Percentiles rank a stretch among this genome's conserved stretches.
These are phyloP conservation scores for Xyrauchen texanus DNA, from an alignment of 2,113 vertebrate genomes.

Conservation along the genomic window DNA sequence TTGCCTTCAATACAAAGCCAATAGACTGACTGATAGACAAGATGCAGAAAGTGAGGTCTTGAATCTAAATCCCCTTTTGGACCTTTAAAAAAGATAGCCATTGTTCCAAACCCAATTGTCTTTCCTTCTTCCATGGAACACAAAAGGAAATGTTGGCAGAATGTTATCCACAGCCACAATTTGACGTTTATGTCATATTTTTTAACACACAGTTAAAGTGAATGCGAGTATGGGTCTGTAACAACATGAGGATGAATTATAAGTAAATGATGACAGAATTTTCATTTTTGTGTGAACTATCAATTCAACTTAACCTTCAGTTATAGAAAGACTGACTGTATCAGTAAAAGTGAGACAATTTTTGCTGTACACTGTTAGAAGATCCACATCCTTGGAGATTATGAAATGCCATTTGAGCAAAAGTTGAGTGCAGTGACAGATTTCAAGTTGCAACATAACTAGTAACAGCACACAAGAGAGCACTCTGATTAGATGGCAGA, in stretches of 20 bases:
- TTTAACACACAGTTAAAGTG: no score
- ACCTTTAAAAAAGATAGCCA: no score
- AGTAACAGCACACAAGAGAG: slow-evolving; percentile 1
- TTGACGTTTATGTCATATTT: no score
- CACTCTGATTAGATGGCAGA: slow-evolving; percentile 22
- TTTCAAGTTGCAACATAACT: neutral
- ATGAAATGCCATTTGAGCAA: neutral
- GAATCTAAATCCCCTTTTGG: no score
- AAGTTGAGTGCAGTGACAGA: neutral
- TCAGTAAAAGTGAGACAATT: neutral
- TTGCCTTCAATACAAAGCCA: slow-evolving; percentile 18
- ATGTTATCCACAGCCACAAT: no score
- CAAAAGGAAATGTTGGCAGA: no score
- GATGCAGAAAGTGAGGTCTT: neutral
- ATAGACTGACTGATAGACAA: slow-evolving; percentile 18
- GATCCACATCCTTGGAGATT: slow-evolving; percentile 12
- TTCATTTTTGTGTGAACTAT: no score
- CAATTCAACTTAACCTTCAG: neutral
- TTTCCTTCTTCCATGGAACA: no score
- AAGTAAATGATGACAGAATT: no score
- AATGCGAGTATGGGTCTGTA: no score
- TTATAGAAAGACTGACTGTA: neutral
- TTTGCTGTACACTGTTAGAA: neutral
- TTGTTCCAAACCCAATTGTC: no score
- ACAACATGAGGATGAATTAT: no score